Conservation (phyloP, 2,113 vertebrate species). For the Gymnorhina tibicen region DNA sequence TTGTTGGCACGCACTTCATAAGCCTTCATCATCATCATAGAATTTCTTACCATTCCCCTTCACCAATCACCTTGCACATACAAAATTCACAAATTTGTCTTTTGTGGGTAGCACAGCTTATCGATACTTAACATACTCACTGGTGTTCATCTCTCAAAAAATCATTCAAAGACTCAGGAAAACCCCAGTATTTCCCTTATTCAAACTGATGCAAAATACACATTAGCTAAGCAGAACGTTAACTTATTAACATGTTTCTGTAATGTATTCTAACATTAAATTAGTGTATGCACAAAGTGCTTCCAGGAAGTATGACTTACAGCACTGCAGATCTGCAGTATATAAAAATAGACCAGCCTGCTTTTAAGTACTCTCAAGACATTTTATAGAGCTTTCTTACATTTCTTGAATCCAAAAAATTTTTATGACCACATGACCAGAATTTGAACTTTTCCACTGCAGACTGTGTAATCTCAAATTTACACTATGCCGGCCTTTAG, state of each 20-base stretch:
- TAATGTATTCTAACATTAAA: not conserved
- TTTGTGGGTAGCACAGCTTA: not conserved
- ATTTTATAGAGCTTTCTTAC: not conserved
- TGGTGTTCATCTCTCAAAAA: not conserved
- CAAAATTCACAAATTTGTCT: not conserved
- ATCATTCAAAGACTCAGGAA: not conserved
- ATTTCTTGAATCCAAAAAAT: not conserved
- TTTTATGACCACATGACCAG: not conserved
- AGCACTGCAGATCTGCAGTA: not conserved
- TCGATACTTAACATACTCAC: not conserved
- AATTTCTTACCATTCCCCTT: not conserved
- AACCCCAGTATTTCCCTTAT: not conserved
- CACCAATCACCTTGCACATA: not conserved
- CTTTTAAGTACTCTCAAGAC: not conserved
- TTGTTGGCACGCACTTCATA: accelerated
- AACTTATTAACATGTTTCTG: not conserved
- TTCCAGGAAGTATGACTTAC: not conserved
- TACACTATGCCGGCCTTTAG: not conserved
- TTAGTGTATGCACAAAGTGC: not conserved
- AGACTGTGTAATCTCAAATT: not conserved
- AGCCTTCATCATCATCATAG: not conserved
- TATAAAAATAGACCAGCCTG: not conserved
- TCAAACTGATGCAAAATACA: not conserved
- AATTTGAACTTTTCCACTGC: not conserved
- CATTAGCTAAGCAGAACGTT: not conserved